phyloP scores from a whole-genome alignment of 2,888 invertebrate genomes.

The Caenorhabditis doughertyi region DNA sequence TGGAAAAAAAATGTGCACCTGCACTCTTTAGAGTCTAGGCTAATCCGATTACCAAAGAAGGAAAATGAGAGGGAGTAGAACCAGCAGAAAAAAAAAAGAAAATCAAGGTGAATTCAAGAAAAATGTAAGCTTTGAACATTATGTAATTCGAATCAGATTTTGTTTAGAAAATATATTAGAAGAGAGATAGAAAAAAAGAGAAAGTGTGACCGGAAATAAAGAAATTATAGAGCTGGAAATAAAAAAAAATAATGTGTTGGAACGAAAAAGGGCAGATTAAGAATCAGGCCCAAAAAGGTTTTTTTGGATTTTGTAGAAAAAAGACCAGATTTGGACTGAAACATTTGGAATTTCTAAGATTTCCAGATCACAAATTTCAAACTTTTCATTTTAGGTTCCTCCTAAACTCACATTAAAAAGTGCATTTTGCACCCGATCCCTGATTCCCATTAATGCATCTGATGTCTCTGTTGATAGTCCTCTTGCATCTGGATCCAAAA shows the following conservation, averaged over 20 bases:
- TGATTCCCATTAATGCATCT: constrained; percentile 68
- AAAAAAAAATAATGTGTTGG: not conserved
- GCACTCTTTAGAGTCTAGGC: constrained; percentile 10
- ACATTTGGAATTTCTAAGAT: too few species aligned
- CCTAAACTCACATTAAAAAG: constrained; percentile 72
- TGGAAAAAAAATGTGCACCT: constrained; percentile 37
- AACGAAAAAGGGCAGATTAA: too few species aligned
- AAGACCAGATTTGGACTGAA: too few species aligned
- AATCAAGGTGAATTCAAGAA: too few species aligned
- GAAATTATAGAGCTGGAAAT: not conserved
- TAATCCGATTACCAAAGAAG: constrained; percentile 50
- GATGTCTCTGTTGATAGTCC: constrained; percentile 62
- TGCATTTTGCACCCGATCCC: constrained; percentile 79
- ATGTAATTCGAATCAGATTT: constrained; percentile 18
- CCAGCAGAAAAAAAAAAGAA: too few species aligned
- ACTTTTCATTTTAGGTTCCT: not conserved
- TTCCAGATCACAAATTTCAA: not conserved
- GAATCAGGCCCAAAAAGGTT: too few species aligned
- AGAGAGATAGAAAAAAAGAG: not conserved
- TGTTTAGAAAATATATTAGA: too few species aligned
- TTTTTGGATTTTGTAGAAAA: too few species aligned
- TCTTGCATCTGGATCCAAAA: constrained; percentile 77
- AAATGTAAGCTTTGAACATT: constrained; percentile 5
- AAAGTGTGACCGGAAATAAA: constrained; percentile 43
- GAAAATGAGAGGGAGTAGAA: too few species aligned